These are phyloP conservation scores for Zosterops japonicus DNA, from an alignment of 2,113 vertebrate genomes.

Conservation along the genomic window DNA sequence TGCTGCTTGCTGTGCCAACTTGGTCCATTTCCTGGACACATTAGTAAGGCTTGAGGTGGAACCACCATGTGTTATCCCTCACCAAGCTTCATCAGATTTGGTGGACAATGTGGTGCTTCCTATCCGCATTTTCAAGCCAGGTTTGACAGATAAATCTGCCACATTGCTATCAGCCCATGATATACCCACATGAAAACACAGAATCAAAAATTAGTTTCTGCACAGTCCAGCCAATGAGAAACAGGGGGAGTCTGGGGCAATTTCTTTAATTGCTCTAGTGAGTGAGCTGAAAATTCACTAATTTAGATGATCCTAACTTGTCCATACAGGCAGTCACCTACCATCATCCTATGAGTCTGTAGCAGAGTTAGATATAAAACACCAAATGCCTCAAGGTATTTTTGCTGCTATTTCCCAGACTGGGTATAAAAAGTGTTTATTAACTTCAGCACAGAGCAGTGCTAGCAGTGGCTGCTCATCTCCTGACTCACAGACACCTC, in stretches of 20 bases:
- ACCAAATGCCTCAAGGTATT: not conserved
- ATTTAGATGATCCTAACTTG: not conserved
- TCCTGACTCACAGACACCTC: not conserved
- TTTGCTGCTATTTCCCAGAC: not conserved
- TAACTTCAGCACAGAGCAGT: not conserved
- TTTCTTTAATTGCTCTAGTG: not conserved
- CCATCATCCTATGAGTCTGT: accelerated
- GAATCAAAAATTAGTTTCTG: not conserved
- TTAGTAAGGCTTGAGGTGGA: not conserved
- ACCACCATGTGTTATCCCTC: not conserved
- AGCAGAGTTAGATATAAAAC: not conserved
- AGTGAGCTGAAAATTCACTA: not conserved
- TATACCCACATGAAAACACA: not conserved
- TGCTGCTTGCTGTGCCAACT: accelerated
- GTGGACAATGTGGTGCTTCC: not conserved
- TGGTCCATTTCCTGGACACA: not conserved
- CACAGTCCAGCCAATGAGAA: not conserved
- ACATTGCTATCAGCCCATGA: not conserved
- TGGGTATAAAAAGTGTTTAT: not conserved
- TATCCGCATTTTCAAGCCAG: not conserved
- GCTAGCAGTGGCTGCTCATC: not conserved
- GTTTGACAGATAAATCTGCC: not conserved
- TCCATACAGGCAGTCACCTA: not conserved
- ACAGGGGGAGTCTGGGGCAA: not conserved
- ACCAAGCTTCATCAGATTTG: not conserved